Base-by-base conservation (phyloP, 2,797 vertebrate species). In the Sarcophilus harrisii region DNA sequence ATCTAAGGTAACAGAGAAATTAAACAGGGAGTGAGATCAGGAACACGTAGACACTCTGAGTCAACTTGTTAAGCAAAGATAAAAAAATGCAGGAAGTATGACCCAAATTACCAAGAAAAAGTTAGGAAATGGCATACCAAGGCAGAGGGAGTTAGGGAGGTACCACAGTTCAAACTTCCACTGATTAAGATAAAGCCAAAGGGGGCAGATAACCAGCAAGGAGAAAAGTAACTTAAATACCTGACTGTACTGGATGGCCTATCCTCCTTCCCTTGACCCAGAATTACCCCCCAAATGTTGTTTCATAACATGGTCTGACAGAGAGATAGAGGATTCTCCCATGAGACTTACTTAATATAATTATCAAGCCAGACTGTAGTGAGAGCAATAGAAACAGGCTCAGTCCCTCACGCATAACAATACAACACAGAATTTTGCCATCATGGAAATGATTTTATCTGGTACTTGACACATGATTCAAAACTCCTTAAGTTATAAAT, bases 121-220 rank as follows among this genome's bases (percentile, higher is more conserved):
- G 6, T 91, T 49, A 29, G 54, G 3, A 0, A 0, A 3, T 1
- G 3, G 66, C 16, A 30, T 0, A 8, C 0, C 0, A 28, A 60
- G 21, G 30, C 11, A 11, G 21, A 59, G 60, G 49, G 18, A 11
- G 27, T 81, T 12, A 32, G 54, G 59, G 24, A 28, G 58, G 18
- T 0, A 4, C 13, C 14, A 12, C 4, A 21, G 0, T 14, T 60
- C 2, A 57, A 45, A 52, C 28, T 3, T n/a, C 49, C 12, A 1
- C 5, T 10, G 24, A 0, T 10, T 4, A 3, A 29, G 1, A 3
- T 0, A 38, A 58, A 49, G 55, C 55, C 87, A 28, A 28, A 38
- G 49, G 59, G 0, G 45, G 1, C 55, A 32, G 87, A 59, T 66
- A 66, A 58, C 8, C 16, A 52, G 4, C 0, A 21, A 55, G 38